Evolutionary conservation across 2,888 invertebrate genomes (phyloP), one percentile per base, ranked within the genome.

Genomic region (Phoenoteleia sp.): DNA sequence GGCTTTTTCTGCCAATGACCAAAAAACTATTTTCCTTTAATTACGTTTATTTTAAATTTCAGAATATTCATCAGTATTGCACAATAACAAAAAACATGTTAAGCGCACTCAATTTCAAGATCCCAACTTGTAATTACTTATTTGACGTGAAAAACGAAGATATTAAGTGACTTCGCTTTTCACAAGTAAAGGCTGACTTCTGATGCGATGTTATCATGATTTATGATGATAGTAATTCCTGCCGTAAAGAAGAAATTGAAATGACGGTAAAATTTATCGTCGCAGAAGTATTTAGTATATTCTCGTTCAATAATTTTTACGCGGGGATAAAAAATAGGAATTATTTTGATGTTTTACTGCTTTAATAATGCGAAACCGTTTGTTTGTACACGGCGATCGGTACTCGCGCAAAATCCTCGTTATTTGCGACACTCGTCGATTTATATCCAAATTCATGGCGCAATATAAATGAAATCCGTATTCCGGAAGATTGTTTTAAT

Each of bases 401-500:
- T 33, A 7, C 9, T 33, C 9, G 33, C 9, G 33, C 4, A 27
- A 33, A 11, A 33, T 6, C 21, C 7, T 21, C 19, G 47, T 21
- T 2, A 47, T 47, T 47, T 19, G 19, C 47, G 47, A 17, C 47
- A 19, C 21, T 19, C 21, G 4, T 21, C 6, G 52, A 52, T 52
- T 52, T 52, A 52, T 52, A 23, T 6, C n/a, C 13, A 25, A 25
- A 23, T 52, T 52, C 52, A 52, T 25, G 52, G 23, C 52, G 52
- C n/a, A 52, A 52, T n/a, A n/a, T 52, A 52, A 52, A 52, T 25
- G 23, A n/a, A 25, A 23, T 52, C 25, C 25, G 52, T 52, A 52
- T 52, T 52, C 25, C 52, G 6, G 23, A 4, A 23, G 52, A 56
- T 56, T 56, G 56, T 60, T 39, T 60, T 60, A 21, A 39, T 39